Percentiles rank a stretch among this genome's conserved stretches.
These are phyloP conservation scores for Solenodon paradoxus DNA, from an alignment of 2,113 vertebrate genomes.

Conservation along the genomic window DNA sequence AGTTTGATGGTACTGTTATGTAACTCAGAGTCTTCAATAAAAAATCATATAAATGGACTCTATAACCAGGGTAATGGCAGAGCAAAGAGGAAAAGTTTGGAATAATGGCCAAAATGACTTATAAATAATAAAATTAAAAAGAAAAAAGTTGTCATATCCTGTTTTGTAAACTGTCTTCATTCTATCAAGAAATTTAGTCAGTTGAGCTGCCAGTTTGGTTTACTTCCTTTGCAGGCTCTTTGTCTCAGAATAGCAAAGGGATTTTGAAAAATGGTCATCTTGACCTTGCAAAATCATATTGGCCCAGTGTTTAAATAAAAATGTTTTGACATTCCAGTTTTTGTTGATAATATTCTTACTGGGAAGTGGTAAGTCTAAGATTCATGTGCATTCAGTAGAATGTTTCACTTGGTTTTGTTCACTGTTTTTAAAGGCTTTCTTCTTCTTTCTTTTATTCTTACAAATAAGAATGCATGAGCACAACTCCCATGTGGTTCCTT, in stretches of 20 bases:
- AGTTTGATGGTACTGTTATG: background rate
- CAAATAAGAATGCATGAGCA: background rate
- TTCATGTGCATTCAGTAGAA: background rate
- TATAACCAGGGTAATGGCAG: background rate
- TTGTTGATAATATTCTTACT: background rate
- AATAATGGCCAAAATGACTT: background rate
- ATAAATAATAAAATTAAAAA: background rate
- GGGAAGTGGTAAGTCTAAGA: background rate
- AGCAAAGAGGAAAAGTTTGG: background rate
- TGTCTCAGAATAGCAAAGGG: background rate
- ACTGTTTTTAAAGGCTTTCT: background rate
- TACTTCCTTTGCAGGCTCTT: background rate
- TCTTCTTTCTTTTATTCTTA: conserved; percentile 8
- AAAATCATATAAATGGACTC: background rate
- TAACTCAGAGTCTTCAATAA: background rate
- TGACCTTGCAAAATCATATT: background rate
- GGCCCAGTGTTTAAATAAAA: background rate
- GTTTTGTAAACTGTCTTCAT: background rate
- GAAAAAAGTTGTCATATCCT: background rate
- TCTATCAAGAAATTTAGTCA: background rate
- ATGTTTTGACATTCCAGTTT: background rate
- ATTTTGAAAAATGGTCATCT: background rate
- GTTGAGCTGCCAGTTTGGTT: background rate
- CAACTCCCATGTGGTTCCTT: conserved; percentile 4
- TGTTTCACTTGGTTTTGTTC: conserved; percentile 21